Evolutionary conservation across 2,888 invertebrate species (phyloP), one percentile per base, ranked within the genome.

Genomic region (Orgyia antiqua): DNA sequence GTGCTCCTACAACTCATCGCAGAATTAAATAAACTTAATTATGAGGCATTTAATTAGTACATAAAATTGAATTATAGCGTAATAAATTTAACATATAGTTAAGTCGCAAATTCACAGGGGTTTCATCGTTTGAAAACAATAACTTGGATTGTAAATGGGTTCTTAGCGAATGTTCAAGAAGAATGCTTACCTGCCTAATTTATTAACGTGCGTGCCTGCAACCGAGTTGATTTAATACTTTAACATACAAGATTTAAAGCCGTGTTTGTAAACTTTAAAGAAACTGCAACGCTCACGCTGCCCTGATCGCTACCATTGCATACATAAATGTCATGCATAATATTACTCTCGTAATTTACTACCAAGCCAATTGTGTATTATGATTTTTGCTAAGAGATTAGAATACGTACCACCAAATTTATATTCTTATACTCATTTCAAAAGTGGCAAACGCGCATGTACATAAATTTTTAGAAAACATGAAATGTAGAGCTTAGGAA

Each of bases 1-100:
- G n/a, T n/a, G n/a, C n/a, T n/a, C n/a, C n/a, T n/a, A n/a, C n/a
- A n/a, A 36, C 29, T 36, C 39, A 10, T 31, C 30, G 36, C 36
- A 11, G 31, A 31, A 46, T 51, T 37, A 57, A 48, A 58, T 49
- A 44, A 46, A 42, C 34, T 42, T 56, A 57, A 62, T 64, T 58
- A 58, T 35, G 42, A 32, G n/a, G 15, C 37, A 50, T 4, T 50
- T 62, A 60, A 63, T 60, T 54, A 56, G 47, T 43, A 47, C 52
- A 55, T 61, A 62, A 64, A 67, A 42, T 42, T 54, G 52, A 59
- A 47, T 60, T 51, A 58, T 53, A 42, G 50, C 42, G 40, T 45
- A 49, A 40, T 44, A 50, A 47, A 41, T 47, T 48, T 46, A 56
- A 51, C 51, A 56, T 53, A 50, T 61, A 57, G 59, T 59, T 24